Percentiles rank a stretch among this genome's conserved stretches.
These are phyloP conservation scores for Myotis vivesi DNA, from an alignment of 2,797 vertebrate genomes.

Conservation along the genomic window DNA sequence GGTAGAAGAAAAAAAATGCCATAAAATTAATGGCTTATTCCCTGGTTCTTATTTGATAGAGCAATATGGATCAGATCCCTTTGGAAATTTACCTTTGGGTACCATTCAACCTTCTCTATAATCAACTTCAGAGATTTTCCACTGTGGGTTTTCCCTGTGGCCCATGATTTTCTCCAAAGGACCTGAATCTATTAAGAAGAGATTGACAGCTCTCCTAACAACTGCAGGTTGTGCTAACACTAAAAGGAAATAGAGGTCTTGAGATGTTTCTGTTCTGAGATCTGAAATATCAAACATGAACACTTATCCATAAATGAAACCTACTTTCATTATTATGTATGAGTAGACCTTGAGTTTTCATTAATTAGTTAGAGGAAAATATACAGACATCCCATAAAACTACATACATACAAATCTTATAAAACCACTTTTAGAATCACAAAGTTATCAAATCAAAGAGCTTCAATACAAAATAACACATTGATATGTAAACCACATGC, in stretches of 20 bases:
- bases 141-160: slow-evolving; percentile 67
- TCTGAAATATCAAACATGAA: slow-evolving; percentile 61
- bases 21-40: slow-evolving; percentile 81
- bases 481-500: background rate
- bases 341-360: slow-evolving; percentile 50
- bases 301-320: slow-evolving; percentile 63
- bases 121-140: slow-evolving; percentile 69
- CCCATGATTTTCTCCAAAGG: slow-evolving; percentile 61
- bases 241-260: slow-evolving; percentile 56
- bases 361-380: background rate
- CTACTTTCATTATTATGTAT: slow-evolving; percentile 45
- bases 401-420: background rate
- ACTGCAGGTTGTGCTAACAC: slow-evolving; percentile 40
- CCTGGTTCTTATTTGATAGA: slow-evolving; percentile 76
- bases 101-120: slow-evolving; percentile 60
- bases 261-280: slow-evolving; percentile 54
- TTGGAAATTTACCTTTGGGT: slow-evolving; percentile 74
- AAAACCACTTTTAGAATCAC: background rate
- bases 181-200: slow-evolving; percentile 65
- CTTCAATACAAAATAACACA: background rate
- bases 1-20: slow-evolving; percentile 67
- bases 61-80: slow-evolving; percentile 71
- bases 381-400: background rate
- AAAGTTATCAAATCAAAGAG: background rate
- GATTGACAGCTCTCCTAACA: slow-evolving; percentile 75